Evolutionary conservation across 1,140 invertebrate species (phyloP).

Genomic region (Penaeus japonicus): DNA sequence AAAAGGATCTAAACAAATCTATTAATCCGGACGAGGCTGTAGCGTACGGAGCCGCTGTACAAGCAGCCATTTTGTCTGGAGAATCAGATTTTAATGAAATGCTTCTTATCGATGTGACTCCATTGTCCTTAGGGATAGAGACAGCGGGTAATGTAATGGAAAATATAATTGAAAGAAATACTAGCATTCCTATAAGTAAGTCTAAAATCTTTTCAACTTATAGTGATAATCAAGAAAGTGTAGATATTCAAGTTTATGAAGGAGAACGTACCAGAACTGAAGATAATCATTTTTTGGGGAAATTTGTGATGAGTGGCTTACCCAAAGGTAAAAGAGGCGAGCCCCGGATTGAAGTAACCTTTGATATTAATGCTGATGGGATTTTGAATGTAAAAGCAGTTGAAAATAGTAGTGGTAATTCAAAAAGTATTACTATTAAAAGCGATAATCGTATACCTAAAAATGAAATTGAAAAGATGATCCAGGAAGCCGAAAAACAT

Average conservation of each 20-base stretch:
- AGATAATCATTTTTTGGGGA: conserved; percentile 91
- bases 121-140: conserved; percentile 66
- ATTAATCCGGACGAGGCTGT: too few species aligned
- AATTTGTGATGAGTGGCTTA: conserved; percentile 92
- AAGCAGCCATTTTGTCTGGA: too few species aligned
- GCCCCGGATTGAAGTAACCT: conserved; percentile 90
- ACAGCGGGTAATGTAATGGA: conserved; percentile 62
- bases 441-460: too few species aligned
- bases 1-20: too few species aligned
- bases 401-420: conserved; percentile 63
- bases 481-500: too few species aligned
- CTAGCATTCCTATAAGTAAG: conserved; percentile 62
- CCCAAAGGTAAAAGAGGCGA: conserved; percentile 92
- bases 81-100: too few species aligned
- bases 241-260: conserved; percentile 75
- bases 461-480: too few species aligned
- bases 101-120: too few species aligned
- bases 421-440: conserved; percentile 53
- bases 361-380: conserved; percentile 82
- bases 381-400: conserved; percentile 70
- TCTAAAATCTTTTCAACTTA: conserved; percentile 63
- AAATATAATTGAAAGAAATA: conserved; percentile 63
- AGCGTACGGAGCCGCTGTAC: too few species aligned
- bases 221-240: conserved; percentile 65
- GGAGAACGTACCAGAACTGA: conserved; percentile 91